Base-by-base conservation (phyloP, 1,140 invertebrate species). In the Charaxes varanes region DNA sequence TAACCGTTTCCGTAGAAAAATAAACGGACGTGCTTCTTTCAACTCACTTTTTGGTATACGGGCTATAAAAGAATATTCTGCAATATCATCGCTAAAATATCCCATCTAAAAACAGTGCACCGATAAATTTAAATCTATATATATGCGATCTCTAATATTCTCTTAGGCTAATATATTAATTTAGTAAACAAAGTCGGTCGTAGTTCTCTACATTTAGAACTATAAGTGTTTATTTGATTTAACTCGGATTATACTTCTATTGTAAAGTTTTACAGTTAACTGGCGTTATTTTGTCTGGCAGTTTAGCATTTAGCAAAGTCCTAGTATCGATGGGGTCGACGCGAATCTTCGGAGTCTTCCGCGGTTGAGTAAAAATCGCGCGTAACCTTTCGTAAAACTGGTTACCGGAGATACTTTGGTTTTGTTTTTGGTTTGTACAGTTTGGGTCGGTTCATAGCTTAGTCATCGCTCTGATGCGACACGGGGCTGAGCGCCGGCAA, bases 401-500 rank as follows among this genome's bases (percentile, higher is more conserved):
- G 17, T 15, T 16, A 18, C 14, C 16, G 23, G 17, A 27, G 6
- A 30, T 28, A 27, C 35, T 41, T 42, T 32, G 24, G 48, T 41
- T 41, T 32, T 51, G 32, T 56, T 53, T 53, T 45, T 38, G 27
- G 33, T 34, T 28, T n/a, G n/a, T 37, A 22, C 15, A 22, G 23
- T 40, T 51, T 37, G 23, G 26, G 46, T 55, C 48, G 53, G 28
- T 53, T 40, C 53, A 53, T 41, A 40, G 38, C 55, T 76, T 82
- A 79, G 35, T 81, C 77, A 78, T 79, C 77, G 77, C 79, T 83
- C 55, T 83, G 79, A 69, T 79, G 77, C 62, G 79, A 83, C 48
- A 73, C 67, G 34, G 79, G 79, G 62, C 79, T 83, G 74, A 83
- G 79, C 8, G 79, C 79, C 38, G 80, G 77, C 52, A 84, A 62